Evolutionary conservation across 2,888 invertebrate genomes (phyloP), one percentile per base, ranked within the genome.

Genomic region (Amiota communis): DNA sequence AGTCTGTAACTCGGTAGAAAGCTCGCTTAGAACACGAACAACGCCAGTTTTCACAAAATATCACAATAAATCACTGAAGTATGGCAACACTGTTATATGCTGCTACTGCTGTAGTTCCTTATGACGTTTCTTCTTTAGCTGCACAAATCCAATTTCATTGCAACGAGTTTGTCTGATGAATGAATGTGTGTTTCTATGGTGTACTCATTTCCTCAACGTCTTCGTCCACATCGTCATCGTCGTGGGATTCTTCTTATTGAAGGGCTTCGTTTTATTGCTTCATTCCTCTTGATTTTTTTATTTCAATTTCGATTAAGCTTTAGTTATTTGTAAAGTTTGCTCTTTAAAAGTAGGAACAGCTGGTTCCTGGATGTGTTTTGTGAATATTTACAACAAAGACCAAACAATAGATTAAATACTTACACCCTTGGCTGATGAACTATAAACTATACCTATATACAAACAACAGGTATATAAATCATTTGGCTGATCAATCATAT

Each of bases 81-180:
- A 80, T 78, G 78, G 72, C 72, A 74, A 64, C 71, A 72, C 72
- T 64, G 56, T 36, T 36, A 36, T 36, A 36, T 36, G 76, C 75
- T 75, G 67, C 20, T 15, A 15, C 4, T 20, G 12, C 61, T 20
- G 36, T 36, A 36, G 36, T 36, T 36, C 36, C 6, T 36, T 36
- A 36, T 20, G 17, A 1, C 59, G 59, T 20, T 59, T 59, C 17
- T 20, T 59, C 20, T 59, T 17, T 20, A 59, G 20, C 59, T 59
- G 20, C 61, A 6, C 8, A 71, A 83, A 84, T 83, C 79, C 86
- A 86, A 84, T 84, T 84, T 82, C 78, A 78, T 73, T 72, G 71
- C 71, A 72, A 57, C 69, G 74, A 36, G 36, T 36, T 36, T 36
- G 36, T 36, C 36, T 36, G 3, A 36, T 36, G 36, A n/a, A n/a